Base-by-base conservation (phyloP, 2,113 vertebrate species). In the Collichthys lucidus region DNA sequence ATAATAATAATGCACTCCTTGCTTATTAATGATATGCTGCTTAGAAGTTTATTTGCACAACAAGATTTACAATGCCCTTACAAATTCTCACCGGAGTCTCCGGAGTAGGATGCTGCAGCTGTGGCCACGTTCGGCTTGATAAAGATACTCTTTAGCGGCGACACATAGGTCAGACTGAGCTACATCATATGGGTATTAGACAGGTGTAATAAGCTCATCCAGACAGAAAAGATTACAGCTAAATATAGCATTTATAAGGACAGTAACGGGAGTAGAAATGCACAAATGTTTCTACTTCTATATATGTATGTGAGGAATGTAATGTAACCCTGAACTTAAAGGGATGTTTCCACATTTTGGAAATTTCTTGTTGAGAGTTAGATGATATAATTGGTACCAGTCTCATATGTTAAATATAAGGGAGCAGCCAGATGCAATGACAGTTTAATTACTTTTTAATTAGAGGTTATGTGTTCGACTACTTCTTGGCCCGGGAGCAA, bases 211-310 rank as follows among this genome's bases (percentile, higher is more conserved):
- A 83, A 55, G 46, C 57, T 16, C 66, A 46, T 0, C 63, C 26
- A 56, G 17, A 85, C 53, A 64, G 49, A 16, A 76, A 64, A 70
- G 82, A 87, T 84, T 84, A 73, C 62, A 76, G 60, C 76, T 82
- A 60, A 86, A 83, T 61, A 47, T 56, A 68, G 11, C 47, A 64
- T 64, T 77, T 84, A 79, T 31, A 46, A 53, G 66, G 47, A 84
- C 84, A 77, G 87, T 83, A 76, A 22, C 19, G 7, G 26, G 46
- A 31, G 35, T 68, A 68, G 40, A 89, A 77, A 76, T 42, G 55
- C 47, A 67, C 20, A 47, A 7, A 65, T 16, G 24, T 35, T 55
- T 50, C 8, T 15, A 49, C 16, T 64, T 53, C 35, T 47, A 47
- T 40, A 40, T 40, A 40, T 3, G 44, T 74, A 24, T 65, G 10